Evolutionary conservation across 2,113 vertebrate species (phyloP).

Genomic region (Peromyscus polionotus): DNA sequence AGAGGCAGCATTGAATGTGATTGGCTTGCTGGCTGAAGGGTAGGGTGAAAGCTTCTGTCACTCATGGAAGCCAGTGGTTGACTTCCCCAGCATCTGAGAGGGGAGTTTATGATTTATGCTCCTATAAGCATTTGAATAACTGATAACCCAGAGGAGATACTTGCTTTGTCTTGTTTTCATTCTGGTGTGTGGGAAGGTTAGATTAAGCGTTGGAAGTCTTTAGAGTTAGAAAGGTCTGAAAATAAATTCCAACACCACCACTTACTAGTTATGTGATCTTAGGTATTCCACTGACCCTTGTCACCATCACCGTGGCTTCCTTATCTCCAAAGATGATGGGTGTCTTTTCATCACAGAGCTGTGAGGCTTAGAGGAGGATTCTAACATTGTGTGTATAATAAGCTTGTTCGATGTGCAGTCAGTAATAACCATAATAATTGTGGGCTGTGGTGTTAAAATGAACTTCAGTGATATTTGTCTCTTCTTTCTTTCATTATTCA

Average conservation of each 20-base stretch:
- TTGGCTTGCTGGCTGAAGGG: background rate
- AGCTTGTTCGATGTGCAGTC: background rate
- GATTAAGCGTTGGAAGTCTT: background rate
- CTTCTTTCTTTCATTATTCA: slow-evolving; percentile 37
- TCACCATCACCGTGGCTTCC: background rate
- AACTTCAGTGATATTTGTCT: background rate
- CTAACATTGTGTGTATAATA: background rate
- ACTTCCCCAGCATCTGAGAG: background rate
- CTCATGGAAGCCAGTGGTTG: background rate
- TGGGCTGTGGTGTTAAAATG: background rate
- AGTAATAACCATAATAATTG: background rate
- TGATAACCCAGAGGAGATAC: background rate
- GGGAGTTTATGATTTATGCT: background rate
- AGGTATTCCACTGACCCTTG: background rate
- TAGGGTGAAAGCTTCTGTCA: background rate
- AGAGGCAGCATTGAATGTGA: background rate
- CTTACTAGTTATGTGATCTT: background rate
- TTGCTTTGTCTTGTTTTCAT: background rate
- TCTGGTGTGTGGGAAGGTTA: background rate
- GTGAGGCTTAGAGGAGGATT: background rate
- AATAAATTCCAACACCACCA: background rate
- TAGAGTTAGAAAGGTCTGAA: background rate
- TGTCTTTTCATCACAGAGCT: background rate
- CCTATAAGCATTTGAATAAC: background rate
- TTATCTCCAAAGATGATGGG: background rate